Base-by-base conservation (phyloP, 1,140 invertebrate species). In the Lysiphlebus fabarum region DNA sequence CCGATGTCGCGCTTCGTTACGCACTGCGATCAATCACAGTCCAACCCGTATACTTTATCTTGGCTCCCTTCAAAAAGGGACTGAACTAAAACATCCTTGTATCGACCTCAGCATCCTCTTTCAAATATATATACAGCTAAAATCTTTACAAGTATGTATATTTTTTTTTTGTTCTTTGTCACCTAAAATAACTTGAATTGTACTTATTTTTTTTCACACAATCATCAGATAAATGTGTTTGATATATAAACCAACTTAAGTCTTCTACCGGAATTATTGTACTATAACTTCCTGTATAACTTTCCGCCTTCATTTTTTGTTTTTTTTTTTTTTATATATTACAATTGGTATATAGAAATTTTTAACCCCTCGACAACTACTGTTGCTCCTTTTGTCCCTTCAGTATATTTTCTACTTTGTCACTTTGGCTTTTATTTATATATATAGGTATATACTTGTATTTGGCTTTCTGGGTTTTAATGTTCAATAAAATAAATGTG, bases 1-100 rank as follows among this genome's bases (percentile, higher is more conserved):
- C 61, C 53, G 58, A 62, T 65, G 61, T 61, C 58, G 50, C 58
- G 64, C 47, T 61, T 65, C 61, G 64, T 60, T 61, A 62, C 63
- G 56, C 61, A 43, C 44, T 34, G 48, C 61, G 64, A 65, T 65
- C 64, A 63, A 65, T 65, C 61, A 65, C 59, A 12, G 49, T 37
- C 37, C 57, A 17, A 56, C 59, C 62, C 58, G 6, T 56, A 48
- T 34, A 44, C 38, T 17, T 38, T 33, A 36, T 53, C 34, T 38
- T 37, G 10, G 10, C 37, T 53, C 50, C 10, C 50, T 36, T 12
- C 5, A 5, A 1, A 26, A 26, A 26, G 17, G 17, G 17, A 26
- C 17, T 26, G 17, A 2, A 26, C 17, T n/a, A n/a, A 26, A 4
- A 26, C 17, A 26, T 26, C 38, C 38, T 40, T 40, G 38, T 40